phyloP scores from a whole-genome alignment of 2,888 invertebrate species.

The Atethmia centrago region DNA sequence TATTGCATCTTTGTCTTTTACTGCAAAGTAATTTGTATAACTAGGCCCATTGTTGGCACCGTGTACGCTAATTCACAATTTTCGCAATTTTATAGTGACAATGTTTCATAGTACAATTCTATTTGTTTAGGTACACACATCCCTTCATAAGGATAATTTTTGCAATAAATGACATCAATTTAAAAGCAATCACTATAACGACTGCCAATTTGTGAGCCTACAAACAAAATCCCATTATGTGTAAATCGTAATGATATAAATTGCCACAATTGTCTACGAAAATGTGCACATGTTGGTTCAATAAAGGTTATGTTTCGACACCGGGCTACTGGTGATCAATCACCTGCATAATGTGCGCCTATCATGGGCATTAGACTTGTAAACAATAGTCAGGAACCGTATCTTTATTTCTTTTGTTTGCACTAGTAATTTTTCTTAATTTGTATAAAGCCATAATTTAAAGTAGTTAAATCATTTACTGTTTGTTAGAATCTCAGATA shows the following conservation, averaged over 20 bases:
- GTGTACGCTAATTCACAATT: constrained; percentile 7
- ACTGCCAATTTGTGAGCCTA: constrained; percentile 73
- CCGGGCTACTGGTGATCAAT: constrained; percentile 72
- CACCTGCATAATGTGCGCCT: constrained; percentile 56
- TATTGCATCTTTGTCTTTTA: constrained; percentile 67
- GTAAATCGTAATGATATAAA: constrained; percentile 82
- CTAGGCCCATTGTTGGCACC: constrained; percentile 37
- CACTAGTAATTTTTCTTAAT: neutral
- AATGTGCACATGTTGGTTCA: constrained; percentile 65
- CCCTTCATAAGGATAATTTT: constrained; percentile 68
- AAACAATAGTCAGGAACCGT: constrained; percentile 30
- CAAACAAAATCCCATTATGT: constrained; percentile 80
- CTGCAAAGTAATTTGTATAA: constrained; percentile 37
- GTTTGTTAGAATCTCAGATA: too few species aligned
- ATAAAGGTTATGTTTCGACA: constrained; percentile 80
- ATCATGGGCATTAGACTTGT: constrained; percentile 31
- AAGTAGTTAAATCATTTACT: too few species aligned
- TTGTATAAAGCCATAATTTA: too few species aligned
- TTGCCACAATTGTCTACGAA: constrained; percentile 79
- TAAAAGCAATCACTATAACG: constrained; percentile 83
- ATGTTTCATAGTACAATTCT: constrained; percentile 34
- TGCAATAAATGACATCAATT: constrained; percentile 80
- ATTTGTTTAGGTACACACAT: constrained; percentile 52
- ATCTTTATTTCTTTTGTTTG: constrained; percentile 3
- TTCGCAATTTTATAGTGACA: constrained; percentile 19